Evolutionary conservation across 1,140 invertebrate genomes (phyloP).

Genomic region (Vanessa atalanta): DNA sequence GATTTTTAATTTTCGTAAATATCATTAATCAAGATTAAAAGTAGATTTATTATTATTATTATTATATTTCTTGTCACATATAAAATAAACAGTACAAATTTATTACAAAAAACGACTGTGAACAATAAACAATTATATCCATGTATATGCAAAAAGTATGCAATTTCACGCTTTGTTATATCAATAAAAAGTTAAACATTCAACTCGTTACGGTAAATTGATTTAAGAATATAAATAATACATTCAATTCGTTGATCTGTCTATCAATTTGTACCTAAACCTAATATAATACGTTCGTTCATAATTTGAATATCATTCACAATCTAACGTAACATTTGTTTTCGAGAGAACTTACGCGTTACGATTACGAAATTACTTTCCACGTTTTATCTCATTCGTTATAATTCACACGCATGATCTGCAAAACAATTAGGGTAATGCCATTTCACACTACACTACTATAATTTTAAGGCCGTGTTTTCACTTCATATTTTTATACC

Average conservation of each 20-base stretch:
- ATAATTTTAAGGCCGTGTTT: conserved; percentile 1
- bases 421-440: conserved; percentile 34
- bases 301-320: background rate
- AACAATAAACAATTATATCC: too few species aligned
- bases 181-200: background rate
- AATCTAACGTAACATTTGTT: conserved; percentile 5
- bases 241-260: too few species aligned
- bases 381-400: conserved; percentile 20
- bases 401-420: conserved; percentile 39
- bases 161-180: conserved; percentile 1
- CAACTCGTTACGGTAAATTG: background rate
- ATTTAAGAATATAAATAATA: background rate
- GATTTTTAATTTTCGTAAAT: background rate
- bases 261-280: too few species aligned
- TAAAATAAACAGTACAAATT: too few species aligned
- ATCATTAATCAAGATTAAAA: background rate
- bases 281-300: background rate
- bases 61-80: too few species aligned
- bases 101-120: too few species aligned
- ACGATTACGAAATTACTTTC: conserved; percentile 34
- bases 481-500: background rate
- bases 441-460: conserved; percentile 22
- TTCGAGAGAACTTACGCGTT: background rate
- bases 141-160: too few species aligned
- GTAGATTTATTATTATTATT: too few species aligned